Conservation (phyloP, 2,888 invertebrate genomes). For the Bembecia ichneumoniformis region DNA sequence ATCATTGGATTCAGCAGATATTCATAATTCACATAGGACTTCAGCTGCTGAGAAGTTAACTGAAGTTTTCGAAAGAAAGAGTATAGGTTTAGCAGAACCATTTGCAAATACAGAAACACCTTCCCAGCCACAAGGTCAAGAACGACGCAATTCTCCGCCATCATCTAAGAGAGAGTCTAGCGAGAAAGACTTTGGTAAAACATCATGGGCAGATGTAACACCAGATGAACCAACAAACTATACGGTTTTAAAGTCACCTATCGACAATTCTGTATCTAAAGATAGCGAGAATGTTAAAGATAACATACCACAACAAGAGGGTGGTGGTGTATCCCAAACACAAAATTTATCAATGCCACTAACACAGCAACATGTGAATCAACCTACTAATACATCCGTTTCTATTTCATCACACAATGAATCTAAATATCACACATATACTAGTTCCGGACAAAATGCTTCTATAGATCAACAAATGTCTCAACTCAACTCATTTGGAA, state of each 20-base stretch:
- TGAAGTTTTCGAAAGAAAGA: constrained; percentile 66
- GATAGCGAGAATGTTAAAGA: constrained; percentile 25
- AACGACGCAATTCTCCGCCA: constrained; percentile 58
- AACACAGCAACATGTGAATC: constrained; percentile 12
- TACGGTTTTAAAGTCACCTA: constrained; percentile 21
- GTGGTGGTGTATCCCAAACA: constrained; percentile 19
- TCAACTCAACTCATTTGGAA: constrained; percentile 24
- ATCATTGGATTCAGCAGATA: constrained; percentile 39
- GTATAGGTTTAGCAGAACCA: constrained; percentile 49
- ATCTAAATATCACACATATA: constrained; percentile 27
- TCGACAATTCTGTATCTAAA: constrained; percentile 32
- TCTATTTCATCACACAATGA: constrained; percentile 17
- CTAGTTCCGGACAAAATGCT: constrained; percentile 24
- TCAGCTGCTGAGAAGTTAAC: constrained; percentile 63
- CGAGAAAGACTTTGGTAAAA: constrained; percentile 55
- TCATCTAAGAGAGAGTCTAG: constrained; percentile 55
- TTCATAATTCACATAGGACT: constrained; percentile 33
- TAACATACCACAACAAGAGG: constrained; percentile 24
- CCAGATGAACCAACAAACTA: constrained; percentile 45
- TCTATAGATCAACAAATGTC: constrained; percentile 28
- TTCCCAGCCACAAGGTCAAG: constrained; percentile 51
- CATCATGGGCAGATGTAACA: constrained; percentile 64
- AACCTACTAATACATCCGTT: constrained; percentile 12
- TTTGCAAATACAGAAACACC: constrained; percentile 39
- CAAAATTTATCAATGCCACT: constrained; percentile 9